Evolutionary conservation across 1,140 invertebrate genomes (phyloP), one percentile per base, ranked within the genome.

Genomic region (Gonioctena quinquepunctata): DNA sequence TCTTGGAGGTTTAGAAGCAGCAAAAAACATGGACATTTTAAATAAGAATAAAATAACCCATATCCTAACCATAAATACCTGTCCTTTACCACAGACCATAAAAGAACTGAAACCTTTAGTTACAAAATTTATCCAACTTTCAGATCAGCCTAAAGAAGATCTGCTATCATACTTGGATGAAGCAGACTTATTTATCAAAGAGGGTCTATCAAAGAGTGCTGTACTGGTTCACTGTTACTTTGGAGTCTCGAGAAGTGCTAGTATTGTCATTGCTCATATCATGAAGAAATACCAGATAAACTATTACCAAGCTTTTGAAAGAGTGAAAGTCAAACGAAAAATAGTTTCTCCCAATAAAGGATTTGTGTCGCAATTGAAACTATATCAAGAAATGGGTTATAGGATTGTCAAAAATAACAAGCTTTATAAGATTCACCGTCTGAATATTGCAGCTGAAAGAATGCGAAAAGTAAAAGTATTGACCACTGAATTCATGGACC

Each of bases 211-310:
- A 54, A 84, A 85, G 26, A 89, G 90, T 16, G 89, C 83, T 70
- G 86, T 94, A 3, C 83, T 95, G 8, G 92, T 95, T 1, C 94
- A 95, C 77, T 95, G 94, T 83, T 93, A 94, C 77, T 94, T 90
- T 79, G 94, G 94, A 18, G 90, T 96, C n/a, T 95, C 94, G 1
- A 85, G 94, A 66, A 95, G 93, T 76, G 91, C 93, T 1, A 91
- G 93, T 0, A 85, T 95, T 2, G 90, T 96, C 0, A 92, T 95
- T 70, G 93, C 92, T 6, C 95, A 92, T 79, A 82, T 94, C 5
- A 96, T 96, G 94, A 90, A 93, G 77, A 94, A 94, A 74, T 88
- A 92, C 78, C 80, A 88, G 2, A 84, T 94, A 64, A 88, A 87
- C 48, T 93, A 92, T 71, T 81, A 87, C 67, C 88, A 92, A 61